Evolutionary conservation across 2,113 vertebrate genomes (phyloP).

Genomic region (Tyto alba): DNA sequence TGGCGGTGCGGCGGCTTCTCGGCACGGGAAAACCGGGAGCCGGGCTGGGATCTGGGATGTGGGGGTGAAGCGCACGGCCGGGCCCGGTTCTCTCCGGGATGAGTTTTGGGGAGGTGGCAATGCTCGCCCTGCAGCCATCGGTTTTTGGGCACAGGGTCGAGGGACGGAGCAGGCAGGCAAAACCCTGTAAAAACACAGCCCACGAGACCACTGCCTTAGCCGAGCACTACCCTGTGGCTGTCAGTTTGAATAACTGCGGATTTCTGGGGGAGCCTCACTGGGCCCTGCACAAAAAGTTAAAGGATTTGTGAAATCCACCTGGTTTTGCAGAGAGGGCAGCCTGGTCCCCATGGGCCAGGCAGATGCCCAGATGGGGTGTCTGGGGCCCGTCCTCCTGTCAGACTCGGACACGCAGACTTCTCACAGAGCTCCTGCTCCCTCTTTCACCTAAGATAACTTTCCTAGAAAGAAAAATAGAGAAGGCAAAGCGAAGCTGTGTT

Average conservation of each 20-base stretch:
- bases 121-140: rapidly evolving
- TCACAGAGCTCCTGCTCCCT: background rate
- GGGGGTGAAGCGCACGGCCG: rapidly evolving
- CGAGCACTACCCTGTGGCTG: background rate
- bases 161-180: background rate
- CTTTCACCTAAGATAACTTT: background rate
- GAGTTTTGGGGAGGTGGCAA: background rate
- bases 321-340: background rate
- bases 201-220: background rate
- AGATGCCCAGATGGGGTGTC: background rate
- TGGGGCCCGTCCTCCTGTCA: background rate
- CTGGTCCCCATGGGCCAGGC: background rate
- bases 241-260: background rate
- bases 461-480: constrained; percentile 8
- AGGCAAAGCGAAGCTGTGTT: background rate
- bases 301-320: background rate
- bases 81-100: rapidly evolving
- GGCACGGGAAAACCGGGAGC: rapidly evolving
- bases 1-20: rapidly evolving
- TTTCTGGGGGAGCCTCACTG: background rate
- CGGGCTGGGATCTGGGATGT: background rate
- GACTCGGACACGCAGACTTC: rapidly evolving
- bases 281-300: background rate
- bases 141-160: rapidly evolving
- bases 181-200: background rate